Evolutionary conservation across 2,888 invertebrate genomes (phyloP).

Genomic region (Pteria penguin): DNA sequence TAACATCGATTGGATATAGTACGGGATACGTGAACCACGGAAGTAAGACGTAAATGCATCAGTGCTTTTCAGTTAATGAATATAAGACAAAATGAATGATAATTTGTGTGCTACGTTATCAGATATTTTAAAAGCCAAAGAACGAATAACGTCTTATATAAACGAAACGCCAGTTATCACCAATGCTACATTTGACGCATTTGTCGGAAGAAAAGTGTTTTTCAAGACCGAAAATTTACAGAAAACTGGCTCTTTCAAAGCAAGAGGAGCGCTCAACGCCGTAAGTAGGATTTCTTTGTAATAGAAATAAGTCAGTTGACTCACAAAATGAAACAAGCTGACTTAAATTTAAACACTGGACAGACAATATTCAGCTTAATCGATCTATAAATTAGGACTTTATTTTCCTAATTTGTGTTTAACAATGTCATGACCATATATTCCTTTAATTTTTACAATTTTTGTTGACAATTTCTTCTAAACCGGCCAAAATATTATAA

Average conservation of each 20-base stretch:
- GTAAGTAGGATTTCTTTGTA: conserved; percentile 55
- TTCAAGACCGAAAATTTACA: conserved; percentile 73
- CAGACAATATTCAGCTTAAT: no score
- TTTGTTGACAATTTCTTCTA: not conserved
- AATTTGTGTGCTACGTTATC: conserved; percentile 8
- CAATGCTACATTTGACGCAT: conserved; percentile 52
- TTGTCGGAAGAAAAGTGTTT: conserved; percentile 62
- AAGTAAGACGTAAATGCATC: no score
- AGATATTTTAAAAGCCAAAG: conserved; percentile 52
- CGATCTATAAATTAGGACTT: no score
- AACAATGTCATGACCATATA: no score
- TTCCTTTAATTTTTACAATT: not conserved
- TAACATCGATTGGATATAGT: no score
- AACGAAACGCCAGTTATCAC: conserved; percentile 65
- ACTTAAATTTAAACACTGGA: no score
- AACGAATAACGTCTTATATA: conserved; percentile 54
- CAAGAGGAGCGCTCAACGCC: conserved; percentile 70
- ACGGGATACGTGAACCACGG: no score
- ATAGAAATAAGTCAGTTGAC: no score
- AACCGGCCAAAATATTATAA: no score
- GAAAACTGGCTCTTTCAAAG: conserved; percentile 72
- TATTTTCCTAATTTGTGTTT: no score
- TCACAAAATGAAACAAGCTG: no score
- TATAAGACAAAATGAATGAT: not conserved
- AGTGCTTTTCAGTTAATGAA: no score